Percentiles rank a stretch among this genome's conserved stretches.
These are phyloP conservation scores for Acrocephalus arundinaceus DNA, from an alignment of 2,113 vertebrate species.

Conservation along the genomic window DNA sequence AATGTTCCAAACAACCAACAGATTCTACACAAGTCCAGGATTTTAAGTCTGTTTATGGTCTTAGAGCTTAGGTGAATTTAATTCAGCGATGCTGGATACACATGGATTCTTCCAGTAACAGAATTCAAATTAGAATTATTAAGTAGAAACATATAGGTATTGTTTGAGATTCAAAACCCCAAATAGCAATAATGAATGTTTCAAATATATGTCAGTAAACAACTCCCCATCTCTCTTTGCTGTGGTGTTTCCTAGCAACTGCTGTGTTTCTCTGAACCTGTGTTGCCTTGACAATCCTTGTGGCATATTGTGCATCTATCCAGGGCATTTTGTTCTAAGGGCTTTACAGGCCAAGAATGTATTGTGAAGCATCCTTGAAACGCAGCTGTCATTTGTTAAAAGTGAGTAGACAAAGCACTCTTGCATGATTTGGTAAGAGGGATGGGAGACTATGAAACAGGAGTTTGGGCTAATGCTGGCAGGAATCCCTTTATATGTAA, in stretches of 20 bases:
- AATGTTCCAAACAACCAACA: neutral
- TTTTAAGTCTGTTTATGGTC: neutral
- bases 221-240: neutral
- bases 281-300: conserved; percentile 9
- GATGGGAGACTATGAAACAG: neutral
- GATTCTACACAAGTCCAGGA: neutral
- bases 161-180: neutral
- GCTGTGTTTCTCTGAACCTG: neutral
- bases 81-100: neutral
- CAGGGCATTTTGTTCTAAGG: neutral
- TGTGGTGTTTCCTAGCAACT: conserved; percentile 53
- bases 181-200: neutral
- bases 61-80: neutral
- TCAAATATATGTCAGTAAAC: neutral
- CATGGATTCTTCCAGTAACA: neutral
- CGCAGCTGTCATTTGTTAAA: neutral
- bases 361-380: neutral
- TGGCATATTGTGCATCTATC: neutral
- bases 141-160: neutral
- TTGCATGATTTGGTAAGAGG: neutral
- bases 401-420: neutral
- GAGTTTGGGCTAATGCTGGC: neutral
- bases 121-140: neutral
- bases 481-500: neutral
- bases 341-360: neutral